A percentile compares a stretch with the other conserved stretches of the same genome.
Evolutionary conservation across 1,140 invertebrate genomes (phyloP).

Genomic region (Drosophila ambigua): DNA sequence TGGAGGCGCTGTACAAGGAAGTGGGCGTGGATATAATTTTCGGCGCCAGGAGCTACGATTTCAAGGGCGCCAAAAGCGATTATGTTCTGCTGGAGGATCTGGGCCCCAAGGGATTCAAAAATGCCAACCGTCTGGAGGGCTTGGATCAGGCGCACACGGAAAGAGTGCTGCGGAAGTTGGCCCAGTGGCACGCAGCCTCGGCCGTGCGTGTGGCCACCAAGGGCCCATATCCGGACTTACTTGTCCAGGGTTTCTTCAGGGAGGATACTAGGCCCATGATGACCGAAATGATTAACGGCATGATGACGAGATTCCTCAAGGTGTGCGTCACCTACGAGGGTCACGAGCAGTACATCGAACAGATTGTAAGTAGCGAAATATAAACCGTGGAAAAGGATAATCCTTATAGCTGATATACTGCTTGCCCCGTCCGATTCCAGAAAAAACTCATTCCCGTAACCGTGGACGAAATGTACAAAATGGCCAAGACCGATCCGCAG

Average conservation of each 20-base stretch:
- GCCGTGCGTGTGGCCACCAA: slow-evolving; percentile 83
- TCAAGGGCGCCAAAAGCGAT: slow-evolving; percentile 28
- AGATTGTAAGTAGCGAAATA: slow-evolving; percentile 40
- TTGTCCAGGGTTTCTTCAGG: slow-evolving; percentile 47
- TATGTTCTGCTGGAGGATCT: slow-evolving; percentile 86
- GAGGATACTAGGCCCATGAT: slow-evolving; percentile 42
- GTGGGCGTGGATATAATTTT: slow-evolving; percentile 65
- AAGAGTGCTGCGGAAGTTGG: slow-evolving; percentile 84
- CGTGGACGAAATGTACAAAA: slow-evolving; percentile 42
- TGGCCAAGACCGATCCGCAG: slow-evolving; percentile 64
- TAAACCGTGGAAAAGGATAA: background rate
- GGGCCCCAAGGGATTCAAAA: slow-evolving; percentile 69
- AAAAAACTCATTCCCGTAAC: slow-evolving; percentile 19
- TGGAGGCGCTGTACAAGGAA: slow-evolving; percentile 73
- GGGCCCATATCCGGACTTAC: slow-evolving; percentile 62
- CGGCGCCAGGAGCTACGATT: slow-evolving; percentile 49
- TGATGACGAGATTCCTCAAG: slow-evolving; percentile 36
- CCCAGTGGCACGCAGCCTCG: slow-evolving; percentile 85
- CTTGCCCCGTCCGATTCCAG: slow-evolving; percentile 1
- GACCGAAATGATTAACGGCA: slow-evolving; percentile 37
- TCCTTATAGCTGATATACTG: slow-evolving; percentile 2
- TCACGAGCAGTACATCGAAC: slow-evolving; percentile 54
- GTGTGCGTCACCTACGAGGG: slow-evolving; percentile 48
- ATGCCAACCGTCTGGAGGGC: slow-evolving; percentile 85
- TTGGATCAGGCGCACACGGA: slow-evolving; percentile 84